Base-by-base conservation (phyloP, 2,888 invertebrate genomes). In the Meta bourneti region DNA sequence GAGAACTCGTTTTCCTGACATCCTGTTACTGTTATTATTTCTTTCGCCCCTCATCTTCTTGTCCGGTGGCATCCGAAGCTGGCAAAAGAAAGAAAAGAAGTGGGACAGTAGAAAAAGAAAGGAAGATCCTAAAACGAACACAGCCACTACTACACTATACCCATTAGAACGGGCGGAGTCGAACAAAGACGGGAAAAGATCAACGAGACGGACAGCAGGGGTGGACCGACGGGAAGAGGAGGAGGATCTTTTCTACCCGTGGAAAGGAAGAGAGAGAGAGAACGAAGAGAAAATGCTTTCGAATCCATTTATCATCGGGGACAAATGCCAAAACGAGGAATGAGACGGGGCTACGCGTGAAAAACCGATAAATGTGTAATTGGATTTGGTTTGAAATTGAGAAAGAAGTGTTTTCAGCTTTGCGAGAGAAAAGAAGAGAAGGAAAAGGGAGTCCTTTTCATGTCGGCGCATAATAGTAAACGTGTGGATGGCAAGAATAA, bases 341-440 rank as follows among this genome's bases (percentile, higher is more conserved):
- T 51, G n/a, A 74, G 72, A 72, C 20, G 52, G 87, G 85, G 16
- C 61, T 61, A 78, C 49, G 77, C 79, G 79, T 54, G 79, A 87
- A 87, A 87, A 72, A 79, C 72, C 87, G 87, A 87, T 79, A 87
- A 87, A 87, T 79, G 79, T 87, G 87, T 87, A 87, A 87, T 87
- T 87, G 79, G 79, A 87, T 87, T 87, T 79, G 87, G 87, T 87
- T 87, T 79, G 79, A 87, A 87, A 87, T 87, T 87, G 87, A 79
- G 79, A 79, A 79, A 79, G 54, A 54, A 54, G 78, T 72, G 71
- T 79, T 79, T 79, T 77, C 77, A 78, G 34, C 34, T 34, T 34
- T 34, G 34, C 34, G 34, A 34, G 34, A 52, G 69, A 48, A 71
- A 71, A 49, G 9, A 16, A 51, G 20, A 6, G 74, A 54, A 84